Evolutionary conservation across 2,797 vertebrate genomes (phyloP), one percentile per base, ranked within the genome.

Genomic region (Phalanger gymnotis): DNA sequence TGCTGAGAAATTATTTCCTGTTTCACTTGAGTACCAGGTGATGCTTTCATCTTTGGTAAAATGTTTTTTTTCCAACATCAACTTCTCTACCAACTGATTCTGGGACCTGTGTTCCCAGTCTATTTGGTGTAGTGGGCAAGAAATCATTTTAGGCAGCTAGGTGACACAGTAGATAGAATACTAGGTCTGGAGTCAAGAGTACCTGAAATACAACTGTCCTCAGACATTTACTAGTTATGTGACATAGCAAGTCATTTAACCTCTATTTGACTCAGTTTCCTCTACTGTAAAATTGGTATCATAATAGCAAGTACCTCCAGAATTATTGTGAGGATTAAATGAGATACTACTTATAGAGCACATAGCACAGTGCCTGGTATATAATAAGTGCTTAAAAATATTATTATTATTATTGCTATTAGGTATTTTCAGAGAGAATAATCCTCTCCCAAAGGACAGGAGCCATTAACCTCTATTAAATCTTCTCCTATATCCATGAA

Each of bases 1-100:
- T 93, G 94, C 66, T 97, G 93, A 97, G 94, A 90, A 61, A 56
- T 2, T 22, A 73, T 57, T 94, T 93, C 27, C 55, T 94, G 11
- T 73, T 95, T 53, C 27, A 22, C 73, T 57, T 51, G 87, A 28
- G 91, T 92, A 94, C 58, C 93, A 94, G 93, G 92, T 40, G 51
- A 93, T 54, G 30, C 34, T 96, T 54, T n/a, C 93, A 55, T 94
- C 55, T 93, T 92, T 93, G 90, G 53, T 52, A 92, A 12, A 90
- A 58, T 53, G 52, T 13, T 73, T 95, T 87, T 87, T 91, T 96
- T 53, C 54, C 40, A 51, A 87, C 47, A 92, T 92, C 30, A 89
- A n/a, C 27, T 91, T 47, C 54, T 87, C 96, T 87, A 53, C 27
- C 55, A 56, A 0, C 0, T 4, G 13, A 52, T 54, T 19, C 31